Evolutionary conservation across 2,797 vertebrate species (phyloP).

Genomic region (Phrynocephalus guinanensis): DNA sequence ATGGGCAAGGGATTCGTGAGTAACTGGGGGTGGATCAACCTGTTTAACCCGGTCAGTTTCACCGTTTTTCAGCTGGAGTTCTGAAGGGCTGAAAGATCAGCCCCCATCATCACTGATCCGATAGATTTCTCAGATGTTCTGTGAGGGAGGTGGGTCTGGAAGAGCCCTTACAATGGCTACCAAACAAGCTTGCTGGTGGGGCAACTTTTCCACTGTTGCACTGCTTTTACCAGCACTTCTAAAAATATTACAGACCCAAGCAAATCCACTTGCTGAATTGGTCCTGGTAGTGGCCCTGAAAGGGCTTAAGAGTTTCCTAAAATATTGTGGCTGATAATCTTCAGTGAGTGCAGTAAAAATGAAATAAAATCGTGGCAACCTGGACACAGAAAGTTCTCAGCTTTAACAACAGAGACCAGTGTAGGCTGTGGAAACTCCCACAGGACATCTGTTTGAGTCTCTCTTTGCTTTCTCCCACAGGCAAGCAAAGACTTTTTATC

Average conservation of each 20-base stretch:
- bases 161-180: neutral
- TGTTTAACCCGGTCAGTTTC: neutral
- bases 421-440: too few relatives aligned
- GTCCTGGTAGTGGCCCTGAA: neutral
- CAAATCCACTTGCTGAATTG: neutral
- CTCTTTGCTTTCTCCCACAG: too few relatives aligned
- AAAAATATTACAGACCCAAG: neutral
- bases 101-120: neutral
- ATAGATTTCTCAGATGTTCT: neutral
- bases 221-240: neutral
- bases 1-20: neutral
- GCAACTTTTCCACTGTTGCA: neutral
- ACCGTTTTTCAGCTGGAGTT: neutral
- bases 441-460: too few relatives aligned
- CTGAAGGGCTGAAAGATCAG: neutral
- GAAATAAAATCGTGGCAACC: too few relatives aligned
- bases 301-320: neutral
- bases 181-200: neutral
- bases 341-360: neutral
- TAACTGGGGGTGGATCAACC: neutral
- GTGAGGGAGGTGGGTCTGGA: neutral
- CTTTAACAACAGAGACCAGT: neutral
- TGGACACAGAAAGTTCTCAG: neutral
- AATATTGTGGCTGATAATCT: neutral
- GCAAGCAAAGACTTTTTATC: too few relatives aligned